These are phyloP conservation scores for Belgica antarctica DNA, from an alignment of 2,888 invertebrate genomes.

Conservation along the genomic window DNA sequence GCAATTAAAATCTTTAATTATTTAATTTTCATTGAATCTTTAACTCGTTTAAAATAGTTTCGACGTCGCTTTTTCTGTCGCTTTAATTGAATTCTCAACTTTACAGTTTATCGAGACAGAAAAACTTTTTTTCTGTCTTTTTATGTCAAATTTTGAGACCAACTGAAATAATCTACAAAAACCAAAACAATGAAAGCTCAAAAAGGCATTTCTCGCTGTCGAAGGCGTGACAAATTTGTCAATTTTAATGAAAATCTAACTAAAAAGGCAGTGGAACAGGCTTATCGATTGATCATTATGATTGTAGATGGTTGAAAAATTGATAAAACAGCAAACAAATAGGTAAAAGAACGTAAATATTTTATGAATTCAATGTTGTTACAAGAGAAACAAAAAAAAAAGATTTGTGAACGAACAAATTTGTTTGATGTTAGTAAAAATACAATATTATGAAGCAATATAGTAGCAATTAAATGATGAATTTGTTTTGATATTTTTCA, in stretches of 20 bases:
- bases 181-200: constrained; percentile 9
- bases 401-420: constrained; percentile 27
- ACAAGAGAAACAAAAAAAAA: constrained; percentile 9
- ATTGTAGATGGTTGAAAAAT: not conserved
- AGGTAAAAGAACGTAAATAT: constrained; percentile 14
- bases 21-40: constrained; percentile 12
- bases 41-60: too few species aligned
- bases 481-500: constrained; percentile 43
- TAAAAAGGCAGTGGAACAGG: too few species aligned
- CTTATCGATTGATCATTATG: constrained; percentile 14
- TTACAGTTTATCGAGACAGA: too few species aligned
- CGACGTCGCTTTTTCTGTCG: too few species aligned
- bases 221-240: not conserved
- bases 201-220: not conserved
- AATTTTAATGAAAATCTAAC: constrained; percentile 3
- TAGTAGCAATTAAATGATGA: constrained; percentile 43
- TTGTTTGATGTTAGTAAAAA: constrained; percentile 43
- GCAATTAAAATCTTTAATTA: constrained; percentile 17
- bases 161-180: not conserved
- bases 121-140: constrained; percentile 6
- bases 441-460: constrained; percentile 44
- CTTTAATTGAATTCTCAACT: not conserved
- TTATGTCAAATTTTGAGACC: not conserved
- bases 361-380: constrained; percentile 42
- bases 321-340: not conserved